These are phyloP conservation scores for Dicentrarchus labrax DNA, from an alignment of 2,113 vertebrate genomes.

Conservation along the genomic window DNA sequence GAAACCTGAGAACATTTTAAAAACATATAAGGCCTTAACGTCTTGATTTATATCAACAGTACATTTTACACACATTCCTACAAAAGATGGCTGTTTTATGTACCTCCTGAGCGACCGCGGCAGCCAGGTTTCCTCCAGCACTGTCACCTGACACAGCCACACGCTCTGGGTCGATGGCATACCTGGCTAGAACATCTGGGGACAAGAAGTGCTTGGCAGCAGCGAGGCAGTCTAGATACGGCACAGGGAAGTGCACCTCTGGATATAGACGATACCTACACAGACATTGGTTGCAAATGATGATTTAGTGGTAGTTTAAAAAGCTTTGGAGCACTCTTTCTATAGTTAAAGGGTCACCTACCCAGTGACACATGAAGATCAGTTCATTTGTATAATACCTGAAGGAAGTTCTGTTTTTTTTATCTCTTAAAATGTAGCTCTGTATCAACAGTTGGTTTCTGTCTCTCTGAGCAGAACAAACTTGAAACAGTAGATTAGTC, in stretches of 20 bases:
- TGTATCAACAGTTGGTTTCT: background rate
- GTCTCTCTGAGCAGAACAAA: background rate
- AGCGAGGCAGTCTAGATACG: conserved; percentile 87
- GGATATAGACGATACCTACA: conserved; percentile 92
- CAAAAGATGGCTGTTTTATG: background rate
- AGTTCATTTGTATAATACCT: no score
- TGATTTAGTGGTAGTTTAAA: background rate
- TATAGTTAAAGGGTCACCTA: no score
- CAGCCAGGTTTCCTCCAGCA: conserved; percentile 95
- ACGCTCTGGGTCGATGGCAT: conserved; percentile 89
- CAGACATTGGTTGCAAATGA: background rate
- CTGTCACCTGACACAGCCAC: conserved; percentile 95
- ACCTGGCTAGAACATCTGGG: conserved; percentile 86
- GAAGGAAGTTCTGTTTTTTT: no score
- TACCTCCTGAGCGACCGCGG: conserved; percentile 94
- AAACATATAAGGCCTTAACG: background rate
- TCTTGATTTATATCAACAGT: background rate
- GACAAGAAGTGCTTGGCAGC: conserved; percentile 91
- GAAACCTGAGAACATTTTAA: conserved; percentile 59
- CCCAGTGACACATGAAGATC: background rate
- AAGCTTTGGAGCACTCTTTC: background rate
- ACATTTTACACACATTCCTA: background rate
- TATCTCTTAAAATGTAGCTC: no score
- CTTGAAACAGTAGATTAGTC: background rate
- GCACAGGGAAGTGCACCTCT: conserved; percentile 89